phyloP scores from a whole-genome alignment of 2,113 vertebrate species.

The Probosciger aterrimus region DNA sequence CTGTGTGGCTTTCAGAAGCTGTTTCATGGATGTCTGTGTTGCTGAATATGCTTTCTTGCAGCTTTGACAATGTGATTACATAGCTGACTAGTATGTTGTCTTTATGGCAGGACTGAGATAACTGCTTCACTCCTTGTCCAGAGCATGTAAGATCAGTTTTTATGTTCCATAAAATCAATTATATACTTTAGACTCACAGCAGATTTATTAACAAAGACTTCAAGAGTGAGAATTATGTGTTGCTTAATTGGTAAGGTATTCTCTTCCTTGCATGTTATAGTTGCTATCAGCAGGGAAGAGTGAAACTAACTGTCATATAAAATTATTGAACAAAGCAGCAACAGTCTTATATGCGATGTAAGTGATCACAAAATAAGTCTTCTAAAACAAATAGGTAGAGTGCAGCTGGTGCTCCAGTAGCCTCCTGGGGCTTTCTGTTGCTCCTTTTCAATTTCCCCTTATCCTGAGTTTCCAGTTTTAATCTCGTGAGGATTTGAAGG shows the following conservation, averaged over 20 bases:
- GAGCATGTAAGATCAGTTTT: neutral
- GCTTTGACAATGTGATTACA: neutral
- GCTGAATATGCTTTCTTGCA: neutral
- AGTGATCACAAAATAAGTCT: neutral
- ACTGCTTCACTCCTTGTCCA: neutral
- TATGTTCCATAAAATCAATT: neutral
- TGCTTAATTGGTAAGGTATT: neutral
- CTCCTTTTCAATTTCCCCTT: slow-evolving; percentile 16
- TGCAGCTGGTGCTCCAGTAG: neutral
- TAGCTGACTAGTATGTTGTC: neutral
- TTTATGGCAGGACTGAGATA: neutral
- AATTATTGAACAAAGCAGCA: neutral
- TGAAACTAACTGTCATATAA: neutral
- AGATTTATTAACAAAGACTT: neutral
- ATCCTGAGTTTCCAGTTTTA: slow-evolving; percentile 22
- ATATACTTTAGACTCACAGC: neutral
- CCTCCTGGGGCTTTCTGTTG: neutral
- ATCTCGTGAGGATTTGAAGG: slow-evolving; percentile 32
- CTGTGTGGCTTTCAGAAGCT: neutral
- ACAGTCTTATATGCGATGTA: neutral
- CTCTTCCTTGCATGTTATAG: neutral
- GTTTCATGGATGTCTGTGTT: neutral
- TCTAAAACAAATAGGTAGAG: neutral
- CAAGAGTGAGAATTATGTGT: neutral
- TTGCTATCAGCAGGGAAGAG: neutral